Percentiles rank a stretch among this genome's conserved stretches.
Conservation (phyloP, 1,140 invertebrate species). For the Drosophila kanapiae region DNA sequence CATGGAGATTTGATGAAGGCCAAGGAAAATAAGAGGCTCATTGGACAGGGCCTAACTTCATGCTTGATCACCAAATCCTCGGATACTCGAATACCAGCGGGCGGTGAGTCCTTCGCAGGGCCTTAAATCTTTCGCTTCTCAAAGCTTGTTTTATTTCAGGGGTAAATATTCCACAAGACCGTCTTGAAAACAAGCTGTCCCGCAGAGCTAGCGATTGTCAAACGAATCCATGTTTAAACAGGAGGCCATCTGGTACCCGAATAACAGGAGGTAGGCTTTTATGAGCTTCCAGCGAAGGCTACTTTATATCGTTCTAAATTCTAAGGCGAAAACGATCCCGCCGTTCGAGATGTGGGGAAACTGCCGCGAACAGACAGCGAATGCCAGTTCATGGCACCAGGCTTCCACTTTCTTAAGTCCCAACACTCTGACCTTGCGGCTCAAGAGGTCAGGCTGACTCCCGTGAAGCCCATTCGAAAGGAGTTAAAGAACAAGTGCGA, state of each 20-base stretch:
- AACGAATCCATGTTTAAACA: neutral
- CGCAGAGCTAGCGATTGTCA: neutral
- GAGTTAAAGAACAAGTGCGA: slow-evolving; percentile 64
- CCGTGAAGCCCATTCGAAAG: slow-evolving; percentile 30
- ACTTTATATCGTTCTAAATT: neutral
- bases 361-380: slow-evolving; percentile 67
- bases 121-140: no score
- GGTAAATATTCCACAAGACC: slow-evolving; percentile 57
- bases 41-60: slow-evolving; percentile 56
- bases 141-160: slow-evolving; percentile 17
- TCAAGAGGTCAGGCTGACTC: slow-evolving; percentile 56
- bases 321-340: neutral
- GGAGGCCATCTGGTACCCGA: neutral
- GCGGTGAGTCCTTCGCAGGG: neutral
- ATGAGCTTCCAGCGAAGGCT: neutral
- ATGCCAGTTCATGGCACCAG: slow-evolving; percentile 55
- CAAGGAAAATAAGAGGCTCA: slow-evolving; percentile 41
- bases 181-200: neutral
- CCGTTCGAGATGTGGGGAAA: slow-evolving; percentile 28
- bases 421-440: slow-evolving; percentile 10
- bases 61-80: slow-evolving; percentile 64
- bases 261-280: neutral
- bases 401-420: slow-evolving; percentile 48
- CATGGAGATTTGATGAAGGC: neutral
- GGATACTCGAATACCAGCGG: slow-evolving; percentile 13